These are phyloP conservation scores for Asarcornis scutulata DNA, from an alignment of 2,113 vertebrate genomes.

Conservation along the genomic window DNA sequence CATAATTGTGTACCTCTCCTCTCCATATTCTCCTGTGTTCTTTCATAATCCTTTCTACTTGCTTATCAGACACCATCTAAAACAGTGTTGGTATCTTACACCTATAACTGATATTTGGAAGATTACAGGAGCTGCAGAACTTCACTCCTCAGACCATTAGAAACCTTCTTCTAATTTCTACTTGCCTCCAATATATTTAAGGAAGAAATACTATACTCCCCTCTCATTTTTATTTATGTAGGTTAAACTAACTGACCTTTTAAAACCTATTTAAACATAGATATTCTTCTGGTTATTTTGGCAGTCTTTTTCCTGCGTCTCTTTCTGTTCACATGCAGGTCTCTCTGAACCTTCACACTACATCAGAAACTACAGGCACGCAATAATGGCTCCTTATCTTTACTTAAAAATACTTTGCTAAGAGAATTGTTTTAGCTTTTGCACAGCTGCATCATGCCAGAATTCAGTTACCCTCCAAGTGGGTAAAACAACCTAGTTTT, in stretches of 20 bases:
- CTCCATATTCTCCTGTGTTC: not conserved
- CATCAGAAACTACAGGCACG: not conserved
- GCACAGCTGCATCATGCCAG: not conserved
- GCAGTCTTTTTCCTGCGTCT: not conserved
- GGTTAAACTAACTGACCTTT: not conserved
- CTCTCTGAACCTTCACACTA: not conserved
- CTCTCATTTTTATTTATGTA: not conserved
- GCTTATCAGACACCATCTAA: not conserved
- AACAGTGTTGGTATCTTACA: not conserved
- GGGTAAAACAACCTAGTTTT: not conserved
- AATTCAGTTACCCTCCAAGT: not conserved
- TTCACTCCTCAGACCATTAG: not conserved
- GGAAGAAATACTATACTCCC: not conserved
- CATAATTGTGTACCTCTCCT: not conserved
- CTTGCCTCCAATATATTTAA: not conserved
- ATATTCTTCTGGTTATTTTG: not conserved
- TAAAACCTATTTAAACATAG: not conserved
- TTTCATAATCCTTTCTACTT: not conserved
- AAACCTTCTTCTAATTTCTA: not conserved
- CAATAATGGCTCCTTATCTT: not conserved
- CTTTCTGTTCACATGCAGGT: not conserved
- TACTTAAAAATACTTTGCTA: not conserved
- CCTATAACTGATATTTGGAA: not conserved
- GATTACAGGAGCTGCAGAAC: not conserved
- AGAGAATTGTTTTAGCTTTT: not conserved